Conservation (phyloP, 2,113 vertebrate genomes). For the Ellobius talpinus region DNA sequence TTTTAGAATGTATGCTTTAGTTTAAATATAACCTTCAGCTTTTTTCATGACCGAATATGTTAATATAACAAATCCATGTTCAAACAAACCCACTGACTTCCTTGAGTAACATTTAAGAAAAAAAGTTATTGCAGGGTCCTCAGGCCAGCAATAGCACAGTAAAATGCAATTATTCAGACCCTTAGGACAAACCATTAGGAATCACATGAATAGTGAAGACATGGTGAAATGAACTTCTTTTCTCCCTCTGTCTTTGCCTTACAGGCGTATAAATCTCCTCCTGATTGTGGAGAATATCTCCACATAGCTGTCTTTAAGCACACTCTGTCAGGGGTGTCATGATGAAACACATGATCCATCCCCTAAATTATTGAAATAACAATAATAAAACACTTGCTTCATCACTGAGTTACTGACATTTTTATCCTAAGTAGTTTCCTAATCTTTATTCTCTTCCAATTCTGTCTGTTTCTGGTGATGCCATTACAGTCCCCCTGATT, state of each 20-base stretch:
- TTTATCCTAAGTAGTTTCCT: background rate
- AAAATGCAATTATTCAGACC: background rate
- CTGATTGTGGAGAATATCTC: background rate
- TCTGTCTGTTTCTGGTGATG: background rate
- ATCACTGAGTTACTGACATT: background rate
- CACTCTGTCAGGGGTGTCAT: background rate
- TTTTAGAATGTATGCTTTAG: background rate
- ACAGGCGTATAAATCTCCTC: accelerated
- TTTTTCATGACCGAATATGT: accelerated
- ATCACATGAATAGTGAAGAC: background rate
- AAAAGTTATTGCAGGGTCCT: background rate
- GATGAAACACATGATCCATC: background rate
- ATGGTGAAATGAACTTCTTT: background rate
- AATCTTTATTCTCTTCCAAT: background rate
- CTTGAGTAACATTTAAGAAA: background rate
- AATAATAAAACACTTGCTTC: background rate
- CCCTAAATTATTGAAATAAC: background rate
- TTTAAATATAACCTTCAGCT: background rate
- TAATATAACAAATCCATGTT: background rate
- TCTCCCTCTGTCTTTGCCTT: background rate
- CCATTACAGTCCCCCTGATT: background rate
- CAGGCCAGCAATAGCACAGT: accelerated
- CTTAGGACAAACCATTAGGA: background rate
- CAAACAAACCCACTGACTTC: background rate
- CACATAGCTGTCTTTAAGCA: background rate